Evolutionary conservation across 2,113 vertebrate species (phyloP), one percentile per base, ranked within the genome.

Genomic region (Grallaria varia): DNA sequence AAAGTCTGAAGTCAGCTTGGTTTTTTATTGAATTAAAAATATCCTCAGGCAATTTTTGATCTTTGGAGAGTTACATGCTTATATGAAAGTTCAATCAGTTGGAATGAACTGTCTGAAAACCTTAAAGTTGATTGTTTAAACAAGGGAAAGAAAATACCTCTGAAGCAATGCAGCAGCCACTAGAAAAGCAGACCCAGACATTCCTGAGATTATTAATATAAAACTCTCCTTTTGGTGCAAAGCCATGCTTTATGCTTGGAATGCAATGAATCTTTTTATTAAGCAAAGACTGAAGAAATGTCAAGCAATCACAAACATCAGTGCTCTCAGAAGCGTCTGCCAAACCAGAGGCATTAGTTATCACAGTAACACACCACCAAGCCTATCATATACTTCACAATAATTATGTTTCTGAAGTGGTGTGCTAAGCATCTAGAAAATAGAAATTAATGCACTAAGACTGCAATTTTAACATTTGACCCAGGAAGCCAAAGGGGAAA

Each of bases 41-140:
- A 95, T 74, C 95, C 80, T 68, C 47, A 78, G 69, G 93, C 95
- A 92, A 60, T 89, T 96, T 96, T 84, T 96, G 92, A 93, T 96
- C 95, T 95, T 74, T 75, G 88, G 49, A 83, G 92, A 93, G 83
- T 92, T 90, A 90, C 81, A 89, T 52, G 87, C 83, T 94, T 67
- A 72, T 89, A 90, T 87, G 42, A 91, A 95, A 96, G 78, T 91
- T 94, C 92, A 95, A 77, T 95, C 90, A 87, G 93, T 67, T 91
- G 93, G 91, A 96, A 95, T 79, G 95, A 93, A 94, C 95, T 95
- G 92, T 95, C 95, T 89, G 63, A 89, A 97, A 95, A 83, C 37
- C 87, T 94, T 91, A 85, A 76, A 62, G 82, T 23, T 84, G 92
- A 96, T 83, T 94, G 89, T 91, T 91, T 84, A 83, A 95, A 93